A percentile compares a stretch with the other conserved stretches of the same genome.
Evolutionary conservation across 1,140 invertebrate genomes (phyloP).

Genomic region (Bombus sylvicola): DNA sequence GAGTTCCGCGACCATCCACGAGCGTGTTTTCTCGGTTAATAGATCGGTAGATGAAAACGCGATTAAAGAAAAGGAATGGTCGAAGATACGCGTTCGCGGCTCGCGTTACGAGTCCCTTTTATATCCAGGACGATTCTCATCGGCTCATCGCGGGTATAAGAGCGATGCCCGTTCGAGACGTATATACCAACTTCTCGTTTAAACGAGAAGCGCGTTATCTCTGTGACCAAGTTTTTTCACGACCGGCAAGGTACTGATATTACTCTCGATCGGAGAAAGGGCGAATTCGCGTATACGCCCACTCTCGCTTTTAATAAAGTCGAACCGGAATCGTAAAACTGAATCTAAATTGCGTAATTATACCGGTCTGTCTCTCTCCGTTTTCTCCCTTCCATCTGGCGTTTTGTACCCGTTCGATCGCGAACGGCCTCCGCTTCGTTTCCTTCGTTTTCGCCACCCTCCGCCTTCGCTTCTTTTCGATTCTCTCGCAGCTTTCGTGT

Average conservation of each 20-base stretch:
- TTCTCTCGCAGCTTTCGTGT: slow-evolving; percentile 24
- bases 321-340: slow-evolving; percentile 75
- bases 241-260: too few relatives aligned
- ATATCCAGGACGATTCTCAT: slow-evolving; percentile 11
- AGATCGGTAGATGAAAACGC: background rate
- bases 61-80: background rate
- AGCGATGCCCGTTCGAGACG: slow-evolving; percentile 12
- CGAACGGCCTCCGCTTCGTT: background rate
- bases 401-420: slow-evolving; percentile 7
- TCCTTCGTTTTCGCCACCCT: background rate
- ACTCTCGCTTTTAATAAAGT: slow-evolving; percentile 77
- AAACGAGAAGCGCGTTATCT: slow-evolving; percentile 48
- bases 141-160: background rate
- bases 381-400: slow-evolving; percentile 3
- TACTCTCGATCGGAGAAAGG: slow-evolving; percentile 22
- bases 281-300: slow-evolving; percentile 59
- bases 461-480: background rate
- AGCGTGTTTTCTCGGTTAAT: background rate
- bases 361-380: slow-evolving; percentile 63
- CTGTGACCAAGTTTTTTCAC: slow-evolving; percentile 2
- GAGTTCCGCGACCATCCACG: background rate
- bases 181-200: slow-evolving; percentile 20
- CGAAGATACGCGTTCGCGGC: background rate
- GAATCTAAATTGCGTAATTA: slow-evolving; percentile 80
- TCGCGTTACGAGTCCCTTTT: background rate